These are phyloP conservation scores for Apodemia hepburni DNA, from an alignment of 2,888 invertebrate species.

Conservation along the genomic window DNA sequence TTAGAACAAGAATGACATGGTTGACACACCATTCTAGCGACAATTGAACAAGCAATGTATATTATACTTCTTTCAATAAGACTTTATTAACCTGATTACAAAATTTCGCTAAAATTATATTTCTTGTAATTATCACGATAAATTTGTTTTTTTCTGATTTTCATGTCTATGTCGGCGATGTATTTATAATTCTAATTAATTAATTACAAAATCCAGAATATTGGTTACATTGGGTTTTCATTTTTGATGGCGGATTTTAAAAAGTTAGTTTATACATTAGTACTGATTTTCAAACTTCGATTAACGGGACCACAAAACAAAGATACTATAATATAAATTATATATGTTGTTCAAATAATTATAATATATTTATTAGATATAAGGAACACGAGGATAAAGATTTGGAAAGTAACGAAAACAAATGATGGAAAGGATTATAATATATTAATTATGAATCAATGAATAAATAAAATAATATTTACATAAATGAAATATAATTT, in stretches of 20 bases:
- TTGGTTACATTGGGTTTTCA: constrained; percentile 1
- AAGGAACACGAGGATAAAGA: no score
- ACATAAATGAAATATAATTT: constrained; percentile 16
- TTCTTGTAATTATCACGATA: no score
- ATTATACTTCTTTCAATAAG: no score
- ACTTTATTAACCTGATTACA: no score
- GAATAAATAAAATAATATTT: neutral
- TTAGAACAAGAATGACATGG: no score
- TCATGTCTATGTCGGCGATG: constrained; percentile 1
- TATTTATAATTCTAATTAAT: neutral
- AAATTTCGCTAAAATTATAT: no score
- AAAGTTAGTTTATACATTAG: neutral
- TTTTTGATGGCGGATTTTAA: neutral
- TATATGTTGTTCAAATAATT: constrained; percentile 1
- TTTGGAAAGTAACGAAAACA: no score
- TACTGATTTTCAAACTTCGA: neutral
- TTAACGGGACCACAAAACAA: constrained; percentile 11
- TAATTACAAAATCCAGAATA: constrained; percentile 1
- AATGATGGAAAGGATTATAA: no score
- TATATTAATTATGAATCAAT: neutral
- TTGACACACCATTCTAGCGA: no score
- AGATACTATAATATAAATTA: constrained; percentile 16
- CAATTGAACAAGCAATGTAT: no score
- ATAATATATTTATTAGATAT: no score
- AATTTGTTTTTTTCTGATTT: neutral